Evolutionary conservation across 2,113 vertebrate genomes (phyloP).

Genomic region (Scomber scombrus): DNA sequence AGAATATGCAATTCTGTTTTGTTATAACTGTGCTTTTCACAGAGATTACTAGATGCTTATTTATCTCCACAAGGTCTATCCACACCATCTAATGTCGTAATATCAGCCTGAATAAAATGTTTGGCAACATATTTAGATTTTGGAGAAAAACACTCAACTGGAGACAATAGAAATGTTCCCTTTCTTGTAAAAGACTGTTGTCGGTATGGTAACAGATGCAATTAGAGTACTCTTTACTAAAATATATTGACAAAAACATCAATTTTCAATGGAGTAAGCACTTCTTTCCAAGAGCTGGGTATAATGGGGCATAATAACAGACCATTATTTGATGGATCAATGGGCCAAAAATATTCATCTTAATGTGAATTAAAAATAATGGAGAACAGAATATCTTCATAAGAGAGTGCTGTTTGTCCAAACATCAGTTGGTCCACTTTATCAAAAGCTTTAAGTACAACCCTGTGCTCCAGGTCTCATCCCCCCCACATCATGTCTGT

Average conservation of each 20-base stretch:
- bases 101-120: background rate
- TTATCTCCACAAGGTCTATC: background rate
- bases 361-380: background rate
- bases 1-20: background rate
- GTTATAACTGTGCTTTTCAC: background rate
- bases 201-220: constrained; percentile 61
- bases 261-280: constrained; percentile 42
- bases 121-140: background rate
- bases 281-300: constrained; percentile 16
- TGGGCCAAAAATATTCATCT: background rate
- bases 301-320: constrained; percentile 29
- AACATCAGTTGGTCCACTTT: background rate
- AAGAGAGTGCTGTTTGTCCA: background rate
- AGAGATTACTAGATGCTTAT: background rate
- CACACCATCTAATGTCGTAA: background rate
- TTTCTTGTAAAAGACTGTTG: background rate
- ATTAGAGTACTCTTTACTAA: background rate
- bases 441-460: background rate
- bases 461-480: background rate
- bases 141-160: constrained; percentile 22
- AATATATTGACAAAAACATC: background rate
- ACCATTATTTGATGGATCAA: background rate
- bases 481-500: background rate
- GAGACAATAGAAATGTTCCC: background rate
- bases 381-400: background rate